Percentiles rank a stretch among this genome's conserved stretches.
Conservation (phyloP, 2,113 vertebrate genomes). For the Circaetus gallicus region DNA sequence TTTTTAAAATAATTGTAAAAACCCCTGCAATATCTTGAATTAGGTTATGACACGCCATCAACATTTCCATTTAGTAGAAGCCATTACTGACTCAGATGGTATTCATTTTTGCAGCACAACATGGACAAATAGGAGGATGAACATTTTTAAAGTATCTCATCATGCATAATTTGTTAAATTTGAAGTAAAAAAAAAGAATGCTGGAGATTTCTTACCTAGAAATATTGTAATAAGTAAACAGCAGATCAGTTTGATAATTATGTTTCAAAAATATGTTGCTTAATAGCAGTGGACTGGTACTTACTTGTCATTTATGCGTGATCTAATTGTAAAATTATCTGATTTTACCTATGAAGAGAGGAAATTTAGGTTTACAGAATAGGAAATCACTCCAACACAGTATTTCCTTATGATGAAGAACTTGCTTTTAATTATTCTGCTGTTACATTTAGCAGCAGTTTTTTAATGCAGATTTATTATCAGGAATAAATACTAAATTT, state of each 20-base stretch:
- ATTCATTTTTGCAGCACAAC: neutral
- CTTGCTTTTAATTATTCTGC: neutral
- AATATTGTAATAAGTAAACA: neutral
- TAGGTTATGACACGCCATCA: neutral
- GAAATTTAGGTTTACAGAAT: neutral
- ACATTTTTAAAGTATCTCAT: neutral
- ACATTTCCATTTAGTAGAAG: neutral
- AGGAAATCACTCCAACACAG: neutral
- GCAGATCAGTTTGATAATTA: neutral
- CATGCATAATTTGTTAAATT: neutral
- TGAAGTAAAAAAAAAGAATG: neutral
- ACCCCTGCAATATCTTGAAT: neutral
- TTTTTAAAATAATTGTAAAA: neutral
- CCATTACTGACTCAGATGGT: neutral
- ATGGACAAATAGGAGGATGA: neutral
- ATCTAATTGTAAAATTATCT: neutral
- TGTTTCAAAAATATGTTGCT: neutral
- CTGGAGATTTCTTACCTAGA: neutral
- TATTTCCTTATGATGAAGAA: neutral
- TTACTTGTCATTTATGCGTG: neutral
- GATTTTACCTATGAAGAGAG: neutral
- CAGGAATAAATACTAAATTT: neutral
- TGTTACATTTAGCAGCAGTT: neutral
- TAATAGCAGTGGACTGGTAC: neutral
- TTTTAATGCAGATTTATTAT: neutral